phyloP scores from a whole-genome alignment of 2,113 vertebrate species.

The Dipodomys merriami region DNA sequence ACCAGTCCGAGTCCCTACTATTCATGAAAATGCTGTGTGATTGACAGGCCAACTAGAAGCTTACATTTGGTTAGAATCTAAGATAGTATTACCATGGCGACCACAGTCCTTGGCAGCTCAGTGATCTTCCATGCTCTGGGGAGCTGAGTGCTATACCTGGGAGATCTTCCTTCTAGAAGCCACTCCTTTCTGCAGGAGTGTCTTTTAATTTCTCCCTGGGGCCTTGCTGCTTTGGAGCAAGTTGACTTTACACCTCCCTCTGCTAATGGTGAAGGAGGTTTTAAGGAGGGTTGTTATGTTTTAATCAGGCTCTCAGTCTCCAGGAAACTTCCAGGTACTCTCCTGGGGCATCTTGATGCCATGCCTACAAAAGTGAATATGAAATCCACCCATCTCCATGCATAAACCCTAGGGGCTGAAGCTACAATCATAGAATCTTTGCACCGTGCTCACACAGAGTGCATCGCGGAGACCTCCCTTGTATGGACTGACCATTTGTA shows the following conservation, averaged over 20 bases:
- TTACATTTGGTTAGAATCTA: conserved; percentile 58
- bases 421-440: background rate
- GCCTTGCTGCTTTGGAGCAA: conserved; percentile 58
- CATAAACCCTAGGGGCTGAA: background rate
- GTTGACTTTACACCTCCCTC: conserved; percentile 45
- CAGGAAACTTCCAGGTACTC: conserved; percentile 50
- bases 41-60: conserved; percentile 59
- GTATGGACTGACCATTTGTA: background rate
- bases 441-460: background rate
- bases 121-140: conserved; percentile 53
- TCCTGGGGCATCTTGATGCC: conserved; percentile 45
- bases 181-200: conserved; percentile 59
- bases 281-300: conserved; percentile 27
- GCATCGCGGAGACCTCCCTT: background rate
- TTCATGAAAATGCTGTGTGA: conserved; percentile 49
- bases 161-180: conserved; percentile 67
- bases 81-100: conserved; percentile 77
- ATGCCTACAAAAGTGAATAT: conserved; percentile 18
- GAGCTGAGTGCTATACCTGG: conserved; percentile 61
- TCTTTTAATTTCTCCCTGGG: conserved; percentile 62
- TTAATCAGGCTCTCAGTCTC: conserved; percentile 55
- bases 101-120: conserved; percentile 38
- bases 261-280: conserved; percentile 62
- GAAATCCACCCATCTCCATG: conserved; percentile 28
- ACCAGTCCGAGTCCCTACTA: background rate